Percentiles rank a stretch among this genome's conserved stretches.
These are phyloP conservation scores for Rhingia rostrata DNA, from an alignment of 2,888 invertebrate species.

Conservation along the genomic window DNA sequence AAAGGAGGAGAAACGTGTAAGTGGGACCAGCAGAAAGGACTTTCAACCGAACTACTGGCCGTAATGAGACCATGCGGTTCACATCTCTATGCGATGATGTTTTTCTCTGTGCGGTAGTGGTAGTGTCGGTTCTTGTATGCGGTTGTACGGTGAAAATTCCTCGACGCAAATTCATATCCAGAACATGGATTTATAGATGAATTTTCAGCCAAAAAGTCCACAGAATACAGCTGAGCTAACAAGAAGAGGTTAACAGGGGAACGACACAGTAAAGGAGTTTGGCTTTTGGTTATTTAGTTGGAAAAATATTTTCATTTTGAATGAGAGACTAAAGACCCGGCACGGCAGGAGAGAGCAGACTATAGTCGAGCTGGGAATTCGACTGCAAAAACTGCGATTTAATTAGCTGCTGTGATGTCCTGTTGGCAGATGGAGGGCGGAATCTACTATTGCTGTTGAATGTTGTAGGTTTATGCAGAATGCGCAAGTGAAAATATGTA, in stretches of 20 bases:
- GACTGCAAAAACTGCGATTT: no score
- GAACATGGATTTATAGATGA: slow-evolving; percentile 47
- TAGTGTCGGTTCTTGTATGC: slow-evolving; percentile 35
- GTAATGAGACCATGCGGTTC: slow-evolving; percentile 53
- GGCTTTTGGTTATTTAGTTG: slow-evolving; percentile 24
- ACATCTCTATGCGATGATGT: slow-evolving; percentile 29
- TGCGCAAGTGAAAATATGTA: no score
- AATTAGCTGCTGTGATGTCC: no score
- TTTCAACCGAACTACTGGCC: background rate
- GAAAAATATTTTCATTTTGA: slow-evolving; percentile 1
- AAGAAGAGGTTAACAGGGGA: slow-evolving; percentile 1
- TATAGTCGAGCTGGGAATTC: no score
- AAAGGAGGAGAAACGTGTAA: slow-evolving; percentile 2
- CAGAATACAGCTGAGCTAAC: background rate
- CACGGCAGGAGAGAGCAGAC: background rate
- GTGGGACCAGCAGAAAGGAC: background rate
- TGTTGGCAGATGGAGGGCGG: no score
- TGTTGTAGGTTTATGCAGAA: no score
- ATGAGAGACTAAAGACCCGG: background rate
- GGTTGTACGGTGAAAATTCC: slow-evolving; percentile 21
- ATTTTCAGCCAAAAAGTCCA: slow-evolving; percentile 12
- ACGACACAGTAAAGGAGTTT: slow-evolving; percentile 1
- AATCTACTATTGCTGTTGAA: no score
- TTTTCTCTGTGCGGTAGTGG: slow-evolving; percentile 20
- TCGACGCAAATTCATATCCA: slow-evolving; percentile 16